Base-by-base conservation (phyloP, 2,888 invertebrate species). In the Cheilosia pagana region DNA sequence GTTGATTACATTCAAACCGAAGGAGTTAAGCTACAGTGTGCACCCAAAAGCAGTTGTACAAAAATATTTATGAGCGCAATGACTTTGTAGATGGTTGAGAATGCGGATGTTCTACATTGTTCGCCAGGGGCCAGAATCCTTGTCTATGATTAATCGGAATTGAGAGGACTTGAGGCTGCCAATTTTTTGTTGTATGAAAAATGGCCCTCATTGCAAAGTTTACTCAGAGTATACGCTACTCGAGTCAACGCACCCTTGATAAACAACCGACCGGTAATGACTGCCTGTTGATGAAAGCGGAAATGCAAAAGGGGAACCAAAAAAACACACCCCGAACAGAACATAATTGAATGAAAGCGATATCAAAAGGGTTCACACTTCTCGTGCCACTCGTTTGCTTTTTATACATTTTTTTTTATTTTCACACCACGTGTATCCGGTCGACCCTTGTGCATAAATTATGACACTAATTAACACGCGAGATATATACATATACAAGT, bases 401-500 rank as follows among this genome's bases (percentile, higher is more conserved):
- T n/a, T n/a, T n/a, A n/a, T n/a, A n/a, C n/a, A n/a, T n/a, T n/a
- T n/a, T n/a, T n/a, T 60, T 45, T 62, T 77, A 57, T 72, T 67
- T 79, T 79, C 74, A 75, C 79, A 70, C 79, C 55, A 50, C 57
- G 63, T 41, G 65, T 53, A 75, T 83, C 79, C 79, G 79, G 45
- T 78, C 75, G 70, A 68, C 59, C 45, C 79, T 75, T 74, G 72
- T 83, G 79, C 83, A 83, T 83, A 83, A 83, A 79, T 83, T 83
- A 79, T 83, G 79, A 74, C 63, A 75, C 79, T 83, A 79, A 79
- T 83, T 83, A 83, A 68, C 79, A 79, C 74, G 79, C 74, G 79
- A 79, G 70, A 28, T 62, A 65, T 45, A 52, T 19, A 79, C 65
- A 28, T 62, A 65, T 45, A 52, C 23, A 78, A 55, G 55, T 41